Base-by-base conservation (phyloP, 2,113 vertebrate species). In the Trinectes maculatus region DNA sequence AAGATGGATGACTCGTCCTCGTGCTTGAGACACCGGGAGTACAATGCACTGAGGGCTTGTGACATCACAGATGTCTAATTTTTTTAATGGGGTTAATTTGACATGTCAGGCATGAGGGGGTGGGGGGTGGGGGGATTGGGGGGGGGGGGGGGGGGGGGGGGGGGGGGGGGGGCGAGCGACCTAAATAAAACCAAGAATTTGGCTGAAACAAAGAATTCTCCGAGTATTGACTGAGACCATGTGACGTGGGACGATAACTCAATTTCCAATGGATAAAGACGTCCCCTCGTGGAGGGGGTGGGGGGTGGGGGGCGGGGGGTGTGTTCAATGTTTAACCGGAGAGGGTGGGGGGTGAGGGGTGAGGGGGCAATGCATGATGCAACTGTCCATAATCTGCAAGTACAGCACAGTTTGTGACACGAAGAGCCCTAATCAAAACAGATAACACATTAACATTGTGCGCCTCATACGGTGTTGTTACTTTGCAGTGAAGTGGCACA, bases 51-150 rank as follows among this genome's bases (percentile, higher is more conserved):
- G 67, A 61, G 31, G 62, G 71, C 34, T 26, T 11, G 51, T 84
- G 84, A 57, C 60, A 56, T 77, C 83, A 83, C 46, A 16, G 9
- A 43, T 46, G 19, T 71, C 61, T 77, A 31, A 18, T 76, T 74
- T 81, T 80, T 82, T 31, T 67, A 77, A 84, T 71, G 48, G 24
- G 54, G 39, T 61, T 79, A 78, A 79, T 81, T 21, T 24, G 55
- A 43, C 54, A 54, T 71, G n/a, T 29, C 3, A 39, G 40, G 5
- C 24, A 2, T 11, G 37, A 39, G 29, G 19, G 6, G 10, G 15
- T 7, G 19, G 43, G n/a, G n/a, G n/a, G n/a, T n/a, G n/a, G n/a
- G n/a, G n/a, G n/a, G n/a, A n/a, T n/a, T n/a, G n/a, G n/a, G n/a
- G 37, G 34, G 29, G 19, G 6, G 10, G 15, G 4, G 19, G 43